Conservation (phyloP, 2,888 invertebrate species). For the Ditula angustiorana region DNA sequence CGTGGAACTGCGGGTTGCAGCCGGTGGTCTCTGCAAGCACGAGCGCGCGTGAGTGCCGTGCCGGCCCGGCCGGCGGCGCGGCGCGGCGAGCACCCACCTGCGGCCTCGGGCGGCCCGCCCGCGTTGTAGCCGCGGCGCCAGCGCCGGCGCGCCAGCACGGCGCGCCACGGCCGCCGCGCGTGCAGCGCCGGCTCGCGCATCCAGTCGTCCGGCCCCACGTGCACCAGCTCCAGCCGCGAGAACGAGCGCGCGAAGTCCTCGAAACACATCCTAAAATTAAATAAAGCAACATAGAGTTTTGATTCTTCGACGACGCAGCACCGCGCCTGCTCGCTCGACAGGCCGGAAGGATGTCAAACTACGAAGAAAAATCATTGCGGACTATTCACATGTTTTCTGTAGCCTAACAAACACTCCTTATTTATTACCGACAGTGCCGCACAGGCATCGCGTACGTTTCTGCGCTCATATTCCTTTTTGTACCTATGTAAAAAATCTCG, state of each 20-base stretch:
- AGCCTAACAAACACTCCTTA: no score
- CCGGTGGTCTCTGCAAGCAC: conserved; percentile 86
- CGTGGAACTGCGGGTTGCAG: conserved; percentile 90
- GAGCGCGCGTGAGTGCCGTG: conserved; percentile 79
- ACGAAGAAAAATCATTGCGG: no score
- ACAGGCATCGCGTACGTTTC: no score
- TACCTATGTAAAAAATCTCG: no score
- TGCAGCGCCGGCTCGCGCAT: conserved; percentile 88
- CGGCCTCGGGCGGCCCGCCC: conserved; percentile 88
- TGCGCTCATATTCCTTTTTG: no score
- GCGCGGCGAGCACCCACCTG: conserved; percentile 67
- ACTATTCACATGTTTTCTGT: no score
- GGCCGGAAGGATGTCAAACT: no score
- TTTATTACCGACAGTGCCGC: no score
- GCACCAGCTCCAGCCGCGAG: conserved; percentile 89
- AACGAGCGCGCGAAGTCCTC: conserved; percentile 88
- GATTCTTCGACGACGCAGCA: no score
- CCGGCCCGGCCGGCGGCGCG: not conserved
- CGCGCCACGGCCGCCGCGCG: conserved; percentile 88
- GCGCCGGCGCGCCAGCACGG: conserved; percentile 88
- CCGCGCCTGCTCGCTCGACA: no score
- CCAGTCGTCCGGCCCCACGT: conserved; percentile 92
- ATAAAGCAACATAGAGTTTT: no score
- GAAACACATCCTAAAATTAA: conserved; percentile 88
- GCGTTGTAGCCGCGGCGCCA: conserved; percentile 90